These are phyloP conservation scores for Himalopsyche anomala DNA, from an alignment of 2,888 invertebrate genomes.

Conservation along the genomic window DNA sequence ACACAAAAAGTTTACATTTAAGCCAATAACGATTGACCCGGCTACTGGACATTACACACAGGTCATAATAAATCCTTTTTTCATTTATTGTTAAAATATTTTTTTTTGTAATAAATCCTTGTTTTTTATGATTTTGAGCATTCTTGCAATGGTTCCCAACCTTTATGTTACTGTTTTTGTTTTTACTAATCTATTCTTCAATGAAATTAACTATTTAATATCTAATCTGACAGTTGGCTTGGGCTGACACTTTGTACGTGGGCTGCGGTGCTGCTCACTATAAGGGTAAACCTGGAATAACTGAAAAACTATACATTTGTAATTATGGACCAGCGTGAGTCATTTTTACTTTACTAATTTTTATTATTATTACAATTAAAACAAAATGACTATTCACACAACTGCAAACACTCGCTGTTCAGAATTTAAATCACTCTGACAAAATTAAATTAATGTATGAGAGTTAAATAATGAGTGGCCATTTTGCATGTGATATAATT, in stretches of 20 bases:
- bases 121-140: too few species aligned
- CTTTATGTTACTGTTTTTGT: too few species aligned
- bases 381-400: not conserved
- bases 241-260: slow-evolving; percentile 66
- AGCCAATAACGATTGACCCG: slow-evolving; percentile 44
- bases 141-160: too few species aligned
- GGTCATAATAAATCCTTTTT: slow-evolving; percentile 55
- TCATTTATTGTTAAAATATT: not conserved
- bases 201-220: too few species aligned
- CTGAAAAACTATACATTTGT: slow-evolving; percentile 45
- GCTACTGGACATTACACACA: slow-evolving; percentile 67
- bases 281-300: slow-evolving; percentile 36
- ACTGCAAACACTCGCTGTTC: not conserved
- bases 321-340: slow-evolving; percentile 56
- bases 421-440: too few species aligned
- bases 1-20: slow-evolving; percentile 65
- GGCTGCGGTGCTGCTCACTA: slow-evolving; percentile 67
- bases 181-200: too few species aligned
- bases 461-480: not conserved
- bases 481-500: not conserved
- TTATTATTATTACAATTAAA: too few species aligned
- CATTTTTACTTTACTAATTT: not conserved
- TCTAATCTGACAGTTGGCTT: slow-evolving; percentile 64
- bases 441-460: too few species aligned
- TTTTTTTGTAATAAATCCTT: not conserved